Evolutionary conservation across 2,113 vertebrate species (phyloP), one percentile per base, ranked within the genome.

Genomic region (Centrocercus urophasianus): DNA sequence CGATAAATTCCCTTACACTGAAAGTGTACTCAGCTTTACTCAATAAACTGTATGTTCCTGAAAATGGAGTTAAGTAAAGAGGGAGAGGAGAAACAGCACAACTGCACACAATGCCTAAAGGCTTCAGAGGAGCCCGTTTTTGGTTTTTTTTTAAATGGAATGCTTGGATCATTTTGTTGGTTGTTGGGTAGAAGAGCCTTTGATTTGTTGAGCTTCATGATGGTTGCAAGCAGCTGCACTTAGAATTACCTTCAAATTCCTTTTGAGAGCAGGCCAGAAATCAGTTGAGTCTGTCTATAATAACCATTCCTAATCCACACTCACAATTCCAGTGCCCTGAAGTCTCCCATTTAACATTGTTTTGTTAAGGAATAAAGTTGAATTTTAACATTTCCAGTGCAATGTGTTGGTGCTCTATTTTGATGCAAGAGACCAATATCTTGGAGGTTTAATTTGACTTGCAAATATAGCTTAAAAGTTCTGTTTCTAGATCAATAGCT

Each of bases 201-300:
- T 61, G 38, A 67, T 50, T 67, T 56, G 27, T 69, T 8, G 24
- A 28, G 61, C 25, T 82, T 19, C 15, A 9, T 28, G 74, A 2
- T 34, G 25, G 22, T 50, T 30, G 32, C 3, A 4, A 57, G 9
- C 28, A 32, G 54, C 54, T 32, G 18, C 12, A 17, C 54, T 43
- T 60, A 10, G 3, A 34, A 32, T 50, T 32, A 21, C 52, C 18
- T 82, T 78, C 19, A 40, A 16, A 75, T 78, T 81, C 38, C 57
- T 78, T 84, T 43, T 38, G 67, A 67, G 69, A 89, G n/a, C 30
- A 79, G 25, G 36, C 43, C 45, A 84, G n/a, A n/a, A 66, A 91
- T 36, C 40, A 66, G 15, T 20, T 32, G 1, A 25, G 19, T 65
- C 19, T 8, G 2, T 38, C 14, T 57, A 7, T 38, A 2, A 1